Evolutionary conservation across 2,113 vertebrate genomes (phyloP), one percentile per base, ranked within the genome.

Genomic region (Bombycilla garrulus): DNA sequence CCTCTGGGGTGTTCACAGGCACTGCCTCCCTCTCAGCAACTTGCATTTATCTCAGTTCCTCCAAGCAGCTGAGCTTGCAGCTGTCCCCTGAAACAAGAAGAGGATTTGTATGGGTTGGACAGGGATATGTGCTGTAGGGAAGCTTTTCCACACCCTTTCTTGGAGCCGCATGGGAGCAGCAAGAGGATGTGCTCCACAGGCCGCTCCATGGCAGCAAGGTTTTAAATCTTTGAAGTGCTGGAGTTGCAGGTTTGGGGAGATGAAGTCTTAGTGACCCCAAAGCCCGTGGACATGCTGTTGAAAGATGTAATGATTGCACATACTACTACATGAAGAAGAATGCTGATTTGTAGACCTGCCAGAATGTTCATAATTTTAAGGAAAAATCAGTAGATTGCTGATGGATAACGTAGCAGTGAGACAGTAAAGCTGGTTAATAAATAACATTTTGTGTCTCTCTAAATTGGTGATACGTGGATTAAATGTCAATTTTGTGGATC

Each of bases 171-270:
- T 11, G 20, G 71, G 51, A 81, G 54, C 36, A 76, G 54, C 1
- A 2, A 15, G 18, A 67, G 29, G 15, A 21, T 81, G 26, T 40
- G 38, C 48, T 77, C 47, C 12, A 6, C 10, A 23, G 54, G 23
- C 1, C 8, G 2, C 24, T 57, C 62, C 44, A 0, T 33, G 45
- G 26, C 17, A 62, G n/a, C 5, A 66, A 57, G 28, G 2, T n/a
- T 83, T 92, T 16, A 69, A 33, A n/a, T 23, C 42, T 58, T 90
- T 69, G 4, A 56, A 80, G 44, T 28, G n/a, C 60, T 88, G 13
- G 19, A 62, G 16, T 47, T 62, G 45, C 36, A 57, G 29, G 7
- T n/a, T 15, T 62, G 33, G 11, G 38, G 18, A 84, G 11, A 8
- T 36, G 33, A 42, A 62, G 7, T 42, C 40, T 23, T 19, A 16